phyloP scores from a whole-genome alignment of 2,113 vertebrate genomes.

The Ptilorrhoa leucosticta region DNA sequence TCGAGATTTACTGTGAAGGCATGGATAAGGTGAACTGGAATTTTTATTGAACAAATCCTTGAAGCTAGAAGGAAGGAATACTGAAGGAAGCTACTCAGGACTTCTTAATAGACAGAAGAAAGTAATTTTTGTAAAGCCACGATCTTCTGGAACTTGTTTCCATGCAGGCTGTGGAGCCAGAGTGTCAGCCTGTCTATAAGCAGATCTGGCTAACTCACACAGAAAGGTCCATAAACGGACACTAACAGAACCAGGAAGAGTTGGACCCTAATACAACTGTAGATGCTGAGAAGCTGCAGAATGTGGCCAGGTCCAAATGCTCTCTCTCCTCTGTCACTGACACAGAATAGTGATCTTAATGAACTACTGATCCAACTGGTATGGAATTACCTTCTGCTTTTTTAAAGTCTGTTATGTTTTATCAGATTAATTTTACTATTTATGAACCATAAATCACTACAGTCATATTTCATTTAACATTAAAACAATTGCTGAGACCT shows the following conservation, averaged over 20 bases:
- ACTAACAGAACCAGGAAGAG: neutral
- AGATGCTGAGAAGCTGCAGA: neutral
- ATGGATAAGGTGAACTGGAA: neutral
- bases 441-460: neutral
- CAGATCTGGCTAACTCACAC: neutral
- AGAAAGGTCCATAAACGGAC: neutral
- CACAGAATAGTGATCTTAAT: neutral
- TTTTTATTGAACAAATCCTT: neutral
- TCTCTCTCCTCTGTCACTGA: neutral
- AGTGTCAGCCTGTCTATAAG: neutral
- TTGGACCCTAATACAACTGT: neutral
- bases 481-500: neutral
- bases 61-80: neutral
- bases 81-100: neutral
- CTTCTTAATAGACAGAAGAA: neutral
- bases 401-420: neutral
- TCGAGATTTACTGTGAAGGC: neutral
- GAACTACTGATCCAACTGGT: neutral
- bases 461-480: neutral
- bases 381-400: neutral
- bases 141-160: neutral
- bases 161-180: neutral
- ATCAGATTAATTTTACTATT: neutral
- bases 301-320: neutral
- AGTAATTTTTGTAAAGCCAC: neutral